Base-by-base conservation (phyloP, 2,888 invertebrate genomes). In the Parnassius smintheus region DNA sequence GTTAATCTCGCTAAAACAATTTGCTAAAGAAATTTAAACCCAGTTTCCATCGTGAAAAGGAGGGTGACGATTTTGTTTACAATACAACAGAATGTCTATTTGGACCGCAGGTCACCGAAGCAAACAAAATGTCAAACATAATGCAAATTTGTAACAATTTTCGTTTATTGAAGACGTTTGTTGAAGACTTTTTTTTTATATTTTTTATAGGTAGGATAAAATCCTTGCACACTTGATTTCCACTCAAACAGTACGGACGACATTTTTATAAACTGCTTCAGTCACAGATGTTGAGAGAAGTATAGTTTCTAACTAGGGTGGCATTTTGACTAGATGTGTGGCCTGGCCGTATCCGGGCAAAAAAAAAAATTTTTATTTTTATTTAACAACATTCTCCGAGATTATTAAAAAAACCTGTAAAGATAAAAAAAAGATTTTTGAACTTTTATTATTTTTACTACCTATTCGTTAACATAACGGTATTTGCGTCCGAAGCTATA, bases 301-400 rank as follows among this genome's bases (percentile, higher is more conserved):
- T 65, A 64, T 59, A n/a, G 56, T 44, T 65, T 53, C 53, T 50
- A 52, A 56, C 64, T 58, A 55, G 56, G 70, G 71, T 69, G 70
- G 71, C 56, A 68, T 68, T 65, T 64, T 13, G 11, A 35, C 65
- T 46, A 44, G 13, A 55, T 66, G 72, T 71, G 72, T 72, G 72
- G 72, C 71, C 72, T 65, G 72, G 72, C 71, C 72, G 64, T 60
- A 13, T 42, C 25, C 35, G 59, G 48, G 62, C 49, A 49, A 50
- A 50, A 18, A 56, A 52, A 45, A 50, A 18, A 25, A 18, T n/a
- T n/a, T n/a, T n/a, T n/a, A n/a, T n/a, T n/a, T 25, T 25, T 4
- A 25, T 25, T 4, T 25, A 25, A 25, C 25, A 25, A 0, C 25
- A 25, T 25, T 25, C 25, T 25, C 7, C n/a, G n/a, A n/a, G n/a